Evolutionary conservation across 2,888 invertebrate genomes (phyloP).

Genomic region (Himalopsyche kuldschensis): DNA sequence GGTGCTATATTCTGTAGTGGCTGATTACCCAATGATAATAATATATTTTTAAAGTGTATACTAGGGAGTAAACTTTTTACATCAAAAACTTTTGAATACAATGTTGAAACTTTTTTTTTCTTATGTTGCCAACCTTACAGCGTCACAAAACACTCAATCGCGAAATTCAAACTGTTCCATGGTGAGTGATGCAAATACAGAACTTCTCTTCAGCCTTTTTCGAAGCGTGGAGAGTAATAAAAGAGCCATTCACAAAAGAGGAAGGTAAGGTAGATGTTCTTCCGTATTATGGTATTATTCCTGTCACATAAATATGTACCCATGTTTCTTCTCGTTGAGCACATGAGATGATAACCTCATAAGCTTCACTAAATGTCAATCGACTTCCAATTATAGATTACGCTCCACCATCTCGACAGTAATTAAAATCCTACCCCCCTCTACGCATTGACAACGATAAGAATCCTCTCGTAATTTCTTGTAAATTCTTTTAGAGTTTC

Average conservation of each 20-base stretch:
- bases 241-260: conserved; percentile 19
- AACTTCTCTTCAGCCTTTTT: conserved; percentile 55
- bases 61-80: no score
- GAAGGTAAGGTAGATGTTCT: conserved; percentile 18
- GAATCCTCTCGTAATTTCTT: neutral
- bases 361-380: neutral
- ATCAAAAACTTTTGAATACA: no score
- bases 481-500: neutral
- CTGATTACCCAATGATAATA: no score
- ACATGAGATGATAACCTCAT: no score
- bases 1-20: no score
- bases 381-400: neutral
- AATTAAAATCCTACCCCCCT: neutral
- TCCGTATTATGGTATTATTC: neutral
- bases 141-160: neutral
- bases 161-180: conserved; percentile 1
- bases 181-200: conserved; percentile 49
- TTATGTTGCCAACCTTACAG: neutral
- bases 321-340: neutral
- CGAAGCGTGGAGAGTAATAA: conserved; percentile 46
- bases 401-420: neutral
- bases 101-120: no score
- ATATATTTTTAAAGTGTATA: no score
- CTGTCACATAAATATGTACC: neutral
- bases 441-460: neutral